These are phyloP conservation scores for Takifugu bimaculatus DNA, from an alignment of 2,113 vertebrate genomes.

Conservation along the genomic window DNA sequence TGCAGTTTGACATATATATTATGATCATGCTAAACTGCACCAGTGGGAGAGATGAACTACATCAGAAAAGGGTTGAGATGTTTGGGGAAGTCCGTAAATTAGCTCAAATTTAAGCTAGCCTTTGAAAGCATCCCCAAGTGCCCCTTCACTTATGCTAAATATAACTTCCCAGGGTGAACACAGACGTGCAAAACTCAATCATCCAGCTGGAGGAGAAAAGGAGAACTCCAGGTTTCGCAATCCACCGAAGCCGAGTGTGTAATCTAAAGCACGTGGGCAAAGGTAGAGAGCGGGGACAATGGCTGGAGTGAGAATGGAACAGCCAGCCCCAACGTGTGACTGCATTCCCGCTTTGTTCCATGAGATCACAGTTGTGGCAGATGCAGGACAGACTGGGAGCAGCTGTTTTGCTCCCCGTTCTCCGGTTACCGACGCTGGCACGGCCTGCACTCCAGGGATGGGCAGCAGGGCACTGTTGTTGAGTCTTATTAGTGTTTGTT, in stretches of 20 bases:
- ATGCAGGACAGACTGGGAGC: conserved; percentile 70
- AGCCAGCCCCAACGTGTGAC: conserved; percentile 47
- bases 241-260: conserved; percentile 6
- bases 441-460: conserved; percentile 50
- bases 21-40: too few species aligned
- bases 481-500: conserved; percentile 61
- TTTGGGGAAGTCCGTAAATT: too few species aligned
- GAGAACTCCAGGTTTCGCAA: not conserved
- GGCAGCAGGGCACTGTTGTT: conserved; percentile 54
- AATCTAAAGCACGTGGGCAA: not conserved
- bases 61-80: too few species aligned
- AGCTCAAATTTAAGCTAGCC: too few species aligned
- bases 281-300: conserved; percentile 38
- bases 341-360: conserved; percentile 75
- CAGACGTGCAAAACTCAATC: too few species aligned
- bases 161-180: too few species aligned
- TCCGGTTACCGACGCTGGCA: conserved; percentile 69
- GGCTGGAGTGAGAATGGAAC: conserved; percentile 55
- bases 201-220: too few species aligned
- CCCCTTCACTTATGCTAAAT: too few species aligned
- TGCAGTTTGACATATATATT: too few species aligned
- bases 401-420: conserved; percentile 68
- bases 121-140: too few species aligned
- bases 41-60: too few species aligned
- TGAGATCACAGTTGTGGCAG: conserved; percentile 72